These are phyloP conservation scores for Calliopsis andreniformis DNA, from an alignment of 1,140 invertebrate species.

Conservation along the genomic window DNA sequence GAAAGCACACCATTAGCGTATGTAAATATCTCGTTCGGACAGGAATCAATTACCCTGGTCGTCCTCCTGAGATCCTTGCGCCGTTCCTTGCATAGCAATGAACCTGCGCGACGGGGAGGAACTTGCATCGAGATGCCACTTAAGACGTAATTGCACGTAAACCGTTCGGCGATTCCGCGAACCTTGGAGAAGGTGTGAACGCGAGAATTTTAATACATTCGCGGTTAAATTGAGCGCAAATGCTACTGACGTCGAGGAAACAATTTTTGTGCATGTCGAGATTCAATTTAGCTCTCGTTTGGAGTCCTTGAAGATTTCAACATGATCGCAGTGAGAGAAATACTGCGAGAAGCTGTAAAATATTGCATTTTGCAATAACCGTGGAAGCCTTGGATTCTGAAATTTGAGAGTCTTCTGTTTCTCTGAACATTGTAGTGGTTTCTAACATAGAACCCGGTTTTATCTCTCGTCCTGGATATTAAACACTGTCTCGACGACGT, in stretches of 20 bases:
- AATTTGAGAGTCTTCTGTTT: no score
- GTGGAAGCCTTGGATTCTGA: no score
- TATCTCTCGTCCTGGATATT: no score
- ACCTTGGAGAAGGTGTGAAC: conserved; percentile 40
- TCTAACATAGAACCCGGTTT: no score
- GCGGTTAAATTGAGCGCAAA: background rate
- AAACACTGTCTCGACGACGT: no score
- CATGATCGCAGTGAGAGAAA: no score
- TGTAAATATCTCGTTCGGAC: conserved; percentile 71
- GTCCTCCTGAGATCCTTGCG: conserved; percentile 45
- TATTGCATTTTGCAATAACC: background rate
- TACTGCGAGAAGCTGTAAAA: no score
- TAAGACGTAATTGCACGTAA: conserved; percentile 49
- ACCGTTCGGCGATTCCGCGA: conserved; percentile 34
- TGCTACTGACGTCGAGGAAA: background rate
- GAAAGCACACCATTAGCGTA: conserved; percentile 70
- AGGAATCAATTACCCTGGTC: conserved; percentile 73
- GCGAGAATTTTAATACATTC: conserved; percentile 44
- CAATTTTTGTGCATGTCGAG: background rate
- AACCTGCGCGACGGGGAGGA: conserved; percentile 28
- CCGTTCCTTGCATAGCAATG: conserved; percentile 73
- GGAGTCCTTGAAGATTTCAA: no score
- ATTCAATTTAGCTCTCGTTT: background rate
- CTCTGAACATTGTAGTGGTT: no score
- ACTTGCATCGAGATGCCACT: conserved; percentile 16